Evolutionary conservation across 2,888 invertebrate species (phyloP), one percentile per base, ranked within the genome.

Genomic region (Tetrapedia diversipes): DNA sequence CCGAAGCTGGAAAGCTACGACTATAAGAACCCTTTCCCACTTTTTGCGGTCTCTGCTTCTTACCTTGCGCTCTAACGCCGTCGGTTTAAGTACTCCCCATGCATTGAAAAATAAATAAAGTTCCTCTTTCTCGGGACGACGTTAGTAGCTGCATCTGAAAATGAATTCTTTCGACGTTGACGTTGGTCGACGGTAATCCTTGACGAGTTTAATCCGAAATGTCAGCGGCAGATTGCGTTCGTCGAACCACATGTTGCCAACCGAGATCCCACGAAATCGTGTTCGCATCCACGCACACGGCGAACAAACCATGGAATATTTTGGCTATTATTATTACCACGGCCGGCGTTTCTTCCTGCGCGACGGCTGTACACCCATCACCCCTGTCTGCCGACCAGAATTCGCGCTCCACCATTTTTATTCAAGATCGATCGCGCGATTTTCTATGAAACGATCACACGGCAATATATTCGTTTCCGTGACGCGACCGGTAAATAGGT

Each of bases 201-300:
- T 70, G 77, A 53, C 60, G 80, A 82, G 79, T 86, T 84, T 82
- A 82, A 83, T 84, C 82, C 80, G 79, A 79, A 77, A 79, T 72
- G 83, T 85, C 85, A 78, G 77, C 76, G 87, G 79, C 90, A 90
- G 88, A 91, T 89, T 91, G 90, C 82, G 86, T 86, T 79, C 85
- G 85, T 88, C 86, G 84, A 86, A 86, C 85, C 87, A 87, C 85
- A 82, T 87, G 87, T 85, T 81, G 84, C 87, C 86, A 86, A 59
- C 59, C 67, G 78, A 71, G 74, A 70, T 72, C 53, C 69, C 82
- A 66, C 69, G 70, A 57, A 72, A 75, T 72, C 82, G 60, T 66
- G 64, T 69, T 74, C 74, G 60, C 71, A 70, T 59, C 59, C 79
- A 53, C 77, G 66, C 73, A 34, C 59, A 54, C 65, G 54, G 39